Conservation (phyloP, 2,888 invertebrate genomes). For the Incurvaria masculella region DNA sequence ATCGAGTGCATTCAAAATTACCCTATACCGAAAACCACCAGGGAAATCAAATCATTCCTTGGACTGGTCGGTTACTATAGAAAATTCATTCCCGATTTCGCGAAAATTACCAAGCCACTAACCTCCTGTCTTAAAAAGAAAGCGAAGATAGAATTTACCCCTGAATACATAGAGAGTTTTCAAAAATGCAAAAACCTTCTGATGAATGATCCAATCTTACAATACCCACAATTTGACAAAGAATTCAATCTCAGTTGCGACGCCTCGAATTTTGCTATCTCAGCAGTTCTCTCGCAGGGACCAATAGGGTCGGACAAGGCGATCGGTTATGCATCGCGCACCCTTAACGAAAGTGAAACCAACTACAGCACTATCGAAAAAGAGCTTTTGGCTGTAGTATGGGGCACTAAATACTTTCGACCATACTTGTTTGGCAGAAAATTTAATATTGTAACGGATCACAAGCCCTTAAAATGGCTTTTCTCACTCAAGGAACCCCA, state of each 20-base stretch:
- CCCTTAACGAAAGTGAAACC: conserved; percentile 18
- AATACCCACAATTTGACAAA: conserved; percentile 18
- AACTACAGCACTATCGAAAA: conserved; percentile 23
- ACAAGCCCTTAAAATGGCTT: conserved; percentile 22
- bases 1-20: conserved; percentile 8
- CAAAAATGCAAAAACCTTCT: conserved; percentile 9
- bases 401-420: conserved; percentile 18
- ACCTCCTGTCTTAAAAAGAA: conserved; percentile 18
- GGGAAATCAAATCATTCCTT: conserved; percentile 19
- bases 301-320: conserved; percentile 14
- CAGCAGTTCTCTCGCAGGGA: conserved; percentile 19
- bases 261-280: conserved; percentile 21
- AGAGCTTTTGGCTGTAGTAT: conserved; percentile 21
- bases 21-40: conserved; percentile 10
- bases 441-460: conserved; percentile 24
- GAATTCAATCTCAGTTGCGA: conserved; percentile 21
- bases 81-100: conserved; percentile 22
- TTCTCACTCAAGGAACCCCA: conserved; percentile 21
- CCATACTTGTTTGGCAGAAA: conserved; percentile 20
- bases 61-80: conserved; percentile 24
- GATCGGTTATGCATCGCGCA: conserved; percentile 22
- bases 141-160: conserved; percentile 8
- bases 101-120: conserved; percentile 19
- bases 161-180: conserved; percentile 13
- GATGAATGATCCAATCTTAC: conserved; percentile 8